Conservation (phyloP, 2,888 invertebrate genomes). For the Patella depressa region DNA sequence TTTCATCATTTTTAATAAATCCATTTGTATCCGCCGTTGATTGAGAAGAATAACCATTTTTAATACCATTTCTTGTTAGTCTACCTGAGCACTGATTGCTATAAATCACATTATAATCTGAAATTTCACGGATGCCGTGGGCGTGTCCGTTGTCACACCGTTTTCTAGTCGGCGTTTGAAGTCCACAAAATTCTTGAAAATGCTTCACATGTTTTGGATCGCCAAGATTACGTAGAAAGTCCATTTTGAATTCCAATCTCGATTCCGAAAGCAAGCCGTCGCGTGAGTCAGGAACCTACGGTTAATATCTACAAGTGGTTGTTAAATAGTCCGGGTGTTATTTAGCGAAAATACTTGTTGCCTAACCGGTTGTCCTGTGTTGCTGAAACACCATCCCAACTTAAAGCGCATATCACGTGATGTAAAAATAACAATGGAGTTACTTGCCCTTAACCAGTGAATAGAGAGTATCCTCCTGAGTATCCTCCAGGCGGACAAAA, state of each 20-base stretch:
- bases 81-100: not conserved
- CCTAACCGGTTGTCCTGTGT: no score
- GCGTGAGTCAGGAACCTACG: no score
- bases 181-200: conserved; percentile 21
- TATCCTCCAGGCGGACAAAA: no score
- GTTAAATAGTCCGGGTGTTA: no score
- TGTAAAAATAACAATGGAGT: no score
- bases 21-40: not conserved
- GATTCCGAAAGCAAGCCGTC: no score
- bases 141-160: not conserved
- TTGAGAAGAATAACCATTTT: not conserved
- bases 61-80: conserved; percentile 17
- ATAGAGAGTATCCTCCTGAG: no score
- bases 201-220: conserved; percentile 11
- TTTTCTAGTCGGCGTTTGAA: not conserved
- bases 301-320: no score
- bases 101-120: not conserved
- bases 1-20: not conserved
- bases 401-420: no score
- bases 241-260: conserved; percentile 2
- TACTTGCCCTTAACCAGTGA: no score
- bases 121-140: not conserved
- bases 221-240: not conserved
- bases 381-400: no score
- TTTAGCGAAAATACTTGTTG: no score